phyloP scores from a whole-genome alignment of 1,140 invertebrate genomes.

The Trachelipus rathkii region DNA sequence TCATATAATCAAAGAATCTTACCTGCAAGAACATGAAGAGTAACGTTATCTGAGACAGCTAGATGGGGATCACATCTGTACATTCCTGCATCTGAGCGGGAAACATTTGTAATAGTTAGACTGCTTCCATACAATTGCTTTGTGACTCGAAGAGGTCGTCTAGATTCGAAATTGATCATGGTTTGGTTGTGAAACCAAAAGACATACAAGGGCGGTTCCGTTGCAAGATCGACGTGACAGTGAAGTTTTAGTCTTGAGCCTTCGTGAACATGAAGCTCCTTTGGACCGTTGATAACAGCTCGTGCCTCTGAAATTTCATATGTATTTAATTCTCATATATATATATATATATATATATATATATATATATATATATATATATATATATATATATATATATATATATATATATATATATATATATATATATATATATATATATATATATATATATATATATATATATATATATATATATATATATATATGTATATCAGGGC shows the following conservation, averaged over 20 bases:
- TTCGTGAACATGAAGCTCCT: slow-evolving; percentile 29
- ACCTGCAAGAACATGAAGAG: slow-evolving; percentile 28
- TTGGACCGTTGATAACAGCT: slow-evolving; percentile 28
- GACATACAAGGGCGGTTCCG: slow-evolving; percentile 25
- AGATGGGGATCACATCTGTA: slow-evolving; percentile 28
- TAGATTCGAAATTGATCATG: slow-evolving; percentile 22
- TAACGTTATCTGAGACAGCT: slow-evolving; percentile 24
- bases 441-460: too few species aligned
- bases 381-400: too few species aligned
- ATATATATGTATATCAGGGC: too few species aligned
- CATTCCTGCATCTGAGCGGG: slow-evolving; percentile 22
- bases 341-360: too few species aligned
- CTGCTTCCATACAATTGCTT: slow-evolving; percentile 21
- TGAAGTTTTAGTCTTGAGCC: slow-evolving; percentile 25
- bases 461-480: too few species aligned
- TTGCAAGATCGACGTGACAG: slow-evolving; percentile 20
- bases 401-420: too few species aligned
- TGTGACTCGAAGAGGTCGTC: slow-evolving; percentile 24
- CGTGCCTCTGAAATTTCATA: slow-evolving; percentile 16
- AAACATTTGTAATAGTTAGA: slow-evolving; percentile 23
- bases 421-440: too few species aligned
- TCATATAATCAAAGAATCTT: not conserved
- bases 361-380: too few species aligned
- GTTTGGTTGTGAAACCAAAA: slow-evolving; percentile 31
- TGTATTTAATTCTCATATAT: too few species aligned